phyloP scores from a whole-genome alignment of 2,113 vertebrate genomes.

The Cyphomyrus plagiostoma region DNA sequence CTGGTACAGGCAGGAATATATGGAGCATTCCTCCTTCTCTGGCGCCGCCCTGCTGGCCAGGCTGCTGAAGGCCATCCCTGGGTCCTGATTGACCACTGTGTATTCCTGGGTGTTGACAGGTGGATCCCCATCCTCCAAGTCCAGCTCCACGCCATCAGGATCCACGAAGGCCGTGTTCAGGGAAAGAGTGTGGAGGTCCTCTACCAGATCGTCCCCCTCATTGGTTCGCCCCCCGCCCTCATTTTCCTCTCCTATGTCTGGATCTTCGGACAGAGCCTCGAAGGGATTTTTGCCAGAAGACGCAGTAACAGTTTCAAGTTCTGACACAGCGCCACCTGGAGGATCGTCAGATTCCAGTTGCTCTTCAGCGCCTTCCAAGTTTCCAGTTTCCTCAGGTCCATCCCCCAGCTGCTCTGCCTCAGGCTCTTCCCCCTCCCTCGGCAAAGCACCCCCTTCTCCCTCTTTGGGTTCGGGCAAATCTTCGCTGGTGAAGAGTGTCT shows the following conservation, averaged over 20 bases:
- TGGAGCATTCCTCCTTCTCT: constrained; percentile 69
- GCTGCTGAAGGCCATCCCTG: constrained; percentile 75
- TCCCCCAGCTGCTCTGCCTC: neutral
- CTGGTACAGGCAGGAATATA: constrained; percentile 79
- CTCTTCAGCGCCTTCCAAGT: neutral
- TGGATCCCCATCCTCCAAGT: constrained; percentile 42
- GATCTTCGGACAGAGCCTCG: constrained; percentile 40
- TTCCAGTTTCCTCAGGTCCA: neutral
- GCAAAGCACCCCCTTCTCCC: constrained; percentile 8
- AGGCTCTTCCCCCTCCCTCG: constrained; percentile 15
- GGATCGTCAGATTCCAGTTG: constrained; percentile 21
- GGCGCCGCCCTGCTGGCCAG: constrained; percentile 66
- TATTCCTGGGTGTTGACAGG: constrained; percentile 48
- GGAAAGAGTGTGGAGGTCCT: constrained; percentile 59
- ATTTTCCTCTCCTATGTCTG: constrained; percentile 24
- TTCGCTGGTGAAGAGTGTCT: constrained; percentile 39
- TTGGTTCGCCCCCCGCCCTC: constrained; percentile 12
- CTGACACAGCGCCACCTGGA: constrained; percentile 25
- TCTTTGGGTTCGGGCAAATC: constrained; percentile 16
- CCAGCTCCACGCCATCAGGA: constrained; percentile 42
- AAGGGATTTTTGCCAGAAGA: constrained; percentile 44
- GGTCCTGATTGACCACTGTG: constrained; percentile 69
- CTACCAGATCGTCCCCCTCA: constrained; percentile 45
- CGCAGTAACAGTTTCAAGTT: constrained; percentile 17
- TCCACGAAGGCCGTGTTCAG: constrained; percentile 53